Conservation (phyloP, 1,140 invertebrate genomes). For the Stenopsyche tienmushanensis region DNA sequence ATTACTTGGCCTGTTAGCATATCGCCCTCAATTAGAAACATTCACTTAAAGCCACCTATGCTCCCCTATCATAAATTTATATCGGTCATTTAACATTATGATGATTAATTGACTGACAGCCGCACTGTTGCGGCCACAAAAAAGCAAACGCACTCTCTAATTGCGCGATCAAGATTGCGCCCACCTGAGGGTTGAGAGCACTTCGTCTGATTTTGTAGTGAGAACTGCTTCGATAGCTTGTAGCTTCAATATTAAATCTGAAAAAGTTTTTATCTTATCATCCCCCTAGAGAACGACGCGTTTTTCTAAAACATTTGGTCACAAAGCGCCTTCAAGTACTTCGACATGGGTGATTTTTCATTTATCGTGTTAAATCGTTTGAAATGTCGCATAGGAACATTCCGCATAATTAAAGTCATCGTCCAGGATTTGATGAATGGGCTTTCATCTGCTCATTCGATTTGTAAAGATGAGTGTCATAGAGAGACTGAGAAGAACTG, state of each 20-base stretch:
- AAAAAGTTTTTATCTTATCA: background rate
- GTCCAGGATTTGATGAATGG: too few relatives aligned
- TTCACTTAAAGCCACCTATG: conserved; percentile 15
- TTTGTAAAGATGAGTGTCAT: too few relatives aligned
- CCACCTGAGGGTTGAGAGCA: background rate
- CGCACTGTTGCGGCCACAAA: background rate
- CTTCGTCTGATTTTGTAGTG: background rate
- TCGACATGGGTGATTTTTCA: background rate
- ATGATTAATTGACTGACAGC: conserved; percentile 3
- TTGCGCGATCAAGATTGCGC: conserved; percentile 12
- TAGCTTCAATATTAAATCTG: too few relatives aligned
- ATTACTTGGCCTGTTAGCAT: conserved; percentile 1
- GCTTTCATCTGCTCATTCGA: too few relatives aligned
- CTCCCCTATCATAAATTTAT: background rate
- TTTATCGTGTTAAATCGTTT: conserved; percentile 32
- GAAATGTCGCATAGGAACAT: conserved; percentile 21
- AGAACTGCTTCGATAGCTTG: too few relatives aligned
- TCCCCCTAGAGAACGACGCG: background rate
- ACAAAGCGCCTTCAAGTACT: background rate
- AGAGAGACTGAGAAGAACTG: too few relatives aligned
- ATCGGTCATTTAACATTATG: conserved; percentile 2
- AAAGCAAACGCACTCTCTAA: background rate
- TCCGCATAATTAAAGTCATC: too few relatives aligned
- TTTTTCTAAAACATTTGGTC: background rate
- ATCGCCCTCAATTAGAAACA: conserved; percentile 13